Evolutionary conservation across 2,888 invertebrate genomes (phyloP).

Genomic region (Acanthococcus lagerstroemiae): DNA sequence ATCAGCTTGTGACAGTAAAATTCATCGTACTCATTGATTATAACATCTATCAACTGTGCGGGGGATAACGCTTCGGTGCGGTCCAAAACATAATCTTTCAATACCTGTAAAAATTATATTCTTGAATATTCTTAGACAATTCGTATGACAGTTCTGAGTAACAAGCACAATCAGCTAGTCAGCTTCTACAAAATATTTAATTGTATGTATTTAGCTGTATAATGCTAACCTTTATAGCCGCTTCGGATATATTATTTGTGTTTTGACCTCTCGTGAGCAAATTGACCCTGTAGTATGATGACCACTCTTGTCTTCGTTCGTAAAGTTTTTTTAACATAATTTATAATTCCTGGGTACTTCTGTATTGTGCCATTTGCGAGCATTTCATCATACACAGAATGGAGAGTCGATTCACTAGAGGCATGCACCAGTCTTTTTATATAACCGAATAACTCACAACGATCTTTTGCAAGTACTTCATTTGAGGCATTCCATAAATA

Average conservation of each 20-base stretch:
- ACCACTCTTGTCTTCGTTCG: not conserved
- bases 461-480: not conserved
- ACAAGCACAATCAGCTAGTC: no score
- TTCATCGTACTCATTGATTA: not conserved
- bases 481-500: slow-evolving; percentile 24
- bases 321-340: not conserved
- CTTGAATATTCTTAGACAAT: no score
- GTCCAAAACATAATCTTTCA: slow-evolving; percentile 5
- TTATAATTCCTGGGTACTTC: not conserved
- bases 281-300: not conserved
- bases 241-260: slow-evolving; percentile 15
- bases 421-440: slow-evolving; percentile 10
- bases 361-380: not conserved
- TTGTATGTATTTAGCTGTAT: no score
- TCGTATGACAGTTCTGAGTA: no score
- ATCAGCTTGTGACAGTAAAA: not conserved
- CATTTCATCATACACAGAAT: not conserved
- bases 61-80: slow-evolving; percentile 13
- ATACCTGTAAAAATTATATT: not conserved
- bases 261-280: slow-evolving; percentile 13
- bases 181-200: no score
- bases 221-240: no score
- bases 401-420: not conserved
- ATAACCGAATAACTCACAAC: not conserved
- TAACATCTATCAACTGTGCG: slow-evolving; percentile 1